Evolutionary conservation across 2,797 vertebrate genomes (phyloP).

Genomic region (Gouania willdenowi): DNA sequence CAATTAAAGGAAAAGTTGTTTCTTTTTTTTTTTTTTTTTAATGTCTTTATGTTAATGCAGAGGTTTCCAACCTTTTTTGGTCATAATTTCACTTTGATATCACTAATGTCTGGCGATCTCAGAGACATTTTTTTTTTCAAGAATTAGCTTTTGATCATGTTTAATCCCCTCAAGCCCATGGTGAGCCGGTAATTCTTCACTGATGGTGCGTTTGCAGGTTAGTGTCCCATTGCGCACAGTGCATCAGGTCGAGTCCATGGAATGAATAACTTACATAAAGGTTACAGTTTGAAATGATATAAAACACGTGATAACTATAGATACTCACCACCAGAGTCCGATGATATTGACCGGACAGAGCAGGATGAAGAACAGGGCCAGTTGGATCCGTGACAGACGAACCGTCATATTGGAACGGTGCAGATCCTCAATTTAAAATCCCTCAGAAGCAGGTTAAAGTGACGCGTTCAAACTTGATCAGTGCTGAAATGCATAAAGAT

Average conservation of each 20-base stretch:
- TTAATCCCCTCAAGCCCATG: too few relatives aligned
- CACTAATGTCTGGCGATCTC: too few relatives aligned
- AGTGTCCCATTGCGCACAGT: background rate
- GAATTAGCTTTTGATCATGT: too few relatives aligned
- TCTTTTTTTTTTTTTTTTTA: too few relatives aligned
- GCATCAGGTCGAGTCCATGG: too few relatives aligned
- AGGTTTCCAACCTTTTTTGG: too few relatives aligned
- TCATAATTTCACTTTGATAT: background rate
- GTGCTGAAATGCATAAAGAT: slow-evolving; percentile 49
- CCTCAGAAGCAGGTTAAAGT: slow-evolving; percentile 26
- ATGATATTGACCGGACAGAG: slow-evolving; percentile 92
- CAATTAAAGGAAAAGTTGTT: too few relatives aligned
- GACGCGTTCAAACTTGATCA: slow-evolving; percentile 28
- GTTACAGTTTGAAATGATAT: background rate
- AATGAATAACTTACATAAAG: too few relatives aligned
- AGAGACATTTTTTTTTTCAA: too few relatives aligned
- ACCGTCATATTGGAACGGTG: slow-evolving; percentile 71
- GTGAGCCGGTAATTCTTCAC: slow-evolving; percentile 24
- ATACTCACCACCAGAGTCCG: slow-evolving; percentile 92
- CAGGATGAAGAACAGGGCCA: slow-evolving; percentile 88
- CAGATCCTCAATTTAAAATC: slow-evolving; percentile 40
- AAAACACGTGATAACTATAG: slow-evolving; percentile 44
- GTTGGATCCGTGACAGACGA: slow-evolving; percentile 82
- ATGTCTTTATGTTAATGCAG: too few relatives aligned
- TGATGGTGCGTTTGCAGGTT: too few relatives aligned